phyloP scores from a whole-genome alignment of 2,113 vertebrate genomes.

The Pluvianellus socialis region DNA sequence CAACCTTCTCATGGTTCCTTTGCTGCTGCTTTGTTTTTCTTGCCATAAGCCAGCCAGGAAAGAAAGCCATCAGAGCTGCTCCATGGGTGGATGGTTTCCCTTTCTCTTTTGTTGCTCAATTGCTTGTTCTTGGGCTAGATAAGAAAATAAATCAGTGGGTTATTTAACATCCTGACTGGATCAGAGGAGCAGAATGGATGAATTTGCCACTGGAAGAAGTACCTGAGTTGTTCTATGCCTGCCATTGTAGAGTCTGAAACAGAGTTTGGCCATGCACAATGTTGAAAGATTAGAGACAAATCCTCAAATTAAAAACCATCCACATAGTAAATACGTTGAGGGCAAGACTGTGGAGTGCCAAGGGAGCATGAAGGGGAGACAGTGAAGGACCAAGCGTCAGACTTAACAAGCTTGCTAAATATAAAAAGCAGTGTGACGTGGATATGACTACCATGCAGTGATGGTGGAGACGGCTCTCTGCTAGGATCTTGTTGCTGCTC shows the following conservation, averaged over 20 bases:
- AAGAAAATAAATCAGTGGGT: not conserved
- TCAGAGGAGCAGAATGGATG: not conserved
- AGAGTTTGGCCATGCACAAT: not conserved
- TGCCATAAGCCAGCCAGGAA: not conserved
- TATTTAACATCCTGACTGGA: not conserved
- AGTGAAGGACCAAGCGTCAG: not conserved
- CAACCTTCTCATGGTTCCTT: not conserved
- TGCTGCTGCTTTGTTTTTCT: not conserved
- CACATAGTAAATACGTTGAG: fast-evolving
- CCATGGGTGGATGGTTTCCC: not conserved
- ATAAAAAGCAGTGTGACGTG: not conserved
- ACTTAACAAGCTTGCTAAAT: not conserved
- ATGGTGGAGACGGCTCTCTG: not conserved
- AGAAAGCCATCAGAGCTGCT: not conserved
- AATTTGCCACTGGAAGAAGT: not conserved
- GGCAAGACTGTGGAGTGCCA: not conserved
- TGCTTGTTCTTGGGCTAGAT: not conserved
- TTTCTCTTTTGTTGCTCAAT: not conserved
- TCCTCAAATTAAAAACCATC: not conserved
- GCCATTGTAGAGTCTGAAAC: not conserved
- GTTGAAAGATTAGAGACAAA: not conserved
- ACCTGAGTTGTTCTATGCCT: not conserved
- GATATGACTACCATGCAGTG: not conserved
- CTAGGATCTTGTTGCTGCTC: not conserved
- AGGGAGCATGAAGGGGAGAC: fast-evolving